These are phyloP conservation scores for Bagarius yarrelli DNA, from an alignment of 2,113 vertebrate species.

Conservation along the genomic window DNA sequence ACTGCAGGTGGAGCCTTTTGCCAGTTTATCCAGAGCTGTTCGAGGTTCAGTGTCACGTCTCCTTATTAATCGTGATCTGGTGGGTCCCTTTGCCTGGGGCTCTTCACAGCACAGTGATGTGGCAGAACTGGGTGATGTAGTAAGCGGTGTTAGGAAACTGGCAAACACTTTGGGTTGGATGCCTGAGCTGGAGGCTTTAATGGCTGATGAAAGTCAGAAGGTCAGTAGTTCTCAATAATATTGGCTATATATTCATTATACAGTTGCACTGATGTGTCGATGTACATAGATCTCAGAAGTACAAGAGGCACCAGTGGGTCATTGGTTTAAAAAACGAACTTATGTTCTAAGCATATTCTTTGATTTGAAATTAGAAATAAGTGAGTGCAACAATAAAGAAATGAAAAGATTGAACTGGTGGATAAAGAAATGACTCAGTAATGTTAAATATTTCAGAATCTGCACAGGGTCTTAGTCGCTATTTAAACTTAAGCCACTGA, in stretches of 20 bases:
- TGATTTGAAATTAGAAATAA: neutral
- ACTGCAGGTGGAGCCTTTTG: slow-evolving; percentile 89
- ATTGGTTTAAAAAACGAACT: neutral
- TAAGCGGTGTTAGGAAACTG: slow-evolving; percentile 73
- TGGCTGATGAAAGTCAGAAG: slow-evolving; percentile 67
- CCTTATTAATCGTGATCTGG: slow-evolving; percentile 85
- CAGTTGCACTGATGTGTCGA: no score
- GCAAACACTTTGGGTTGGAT: slow-evolving; percentile 83
- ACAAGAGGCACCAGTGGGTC: neutral
- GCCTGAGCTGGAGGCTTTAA: slow-evolving; percentile 71
- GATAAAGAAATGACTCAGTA: no score
- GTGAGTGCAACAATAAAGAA: neutral
- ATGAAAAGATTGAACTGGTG: neutral
- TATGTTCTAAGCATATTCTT: neutral
- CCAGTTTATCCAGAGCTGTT: slow-evolving; percentile 80
- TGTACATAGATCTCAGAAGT: neutral
- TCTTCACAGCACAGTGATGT: slow-evolving; percentile 70
- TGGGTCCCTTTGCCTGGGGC: slow-evolving; percentile 77
- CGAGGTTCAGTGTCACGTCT: slow-evolving; percentile 78
- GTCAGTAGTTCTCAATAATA: slow-evolving; percentile 55
- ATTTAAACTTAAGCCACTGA: neutral
- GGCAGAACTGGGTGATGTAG: slow-evolving; percentile 82
- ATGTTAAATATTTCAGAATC: neutral
- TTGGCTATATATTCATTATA: neutral
- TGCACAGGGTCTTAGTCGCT: neutral